These are phyloP conservation scores for Menidia beryllina DNA, from an alignment of 2,113 vertebrate species.

Conservation along the genomic window DNA sequence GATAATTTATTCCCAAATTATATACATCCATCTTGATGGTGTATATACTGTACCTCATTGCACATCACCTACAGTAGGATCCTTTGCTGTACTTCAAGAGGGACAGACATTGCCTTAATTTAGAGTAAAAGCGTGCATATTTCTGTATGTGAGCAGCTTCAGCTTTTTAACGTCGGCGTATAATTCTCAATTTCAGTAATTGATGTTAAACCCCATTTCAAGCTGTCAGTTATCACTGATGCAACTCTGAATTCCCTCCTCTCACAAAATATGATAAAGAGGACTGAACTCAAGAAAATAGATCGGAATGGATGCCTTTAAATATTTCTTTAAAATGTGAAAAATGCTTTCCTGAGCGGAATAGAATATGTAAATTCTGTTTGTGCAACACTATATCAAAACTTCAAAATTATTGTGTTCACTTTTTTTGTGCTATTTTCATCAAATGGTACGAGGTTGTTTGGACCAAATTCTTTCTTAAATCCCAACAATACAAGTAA, in stretches of 20 bases:
- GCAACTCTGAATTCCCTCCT: not conserved
- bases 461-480: conserved; percentile 5
- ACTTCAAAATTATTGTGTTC: too few relatives aligned
- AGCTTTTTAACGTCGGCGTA: not conserved
- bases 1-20: conserved; percentile 15
- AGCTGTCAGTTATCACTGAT: not conserved
- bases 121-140: not conserved
- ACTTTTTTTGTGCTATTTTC: not conserved
- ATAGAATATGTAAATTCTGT: too few relatives aligned
- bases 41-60: conserved; percentile 69
- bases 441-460: not conserved
- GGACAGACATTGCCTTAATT: conserved; percentile 20
- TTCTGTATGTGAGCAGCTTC: conserved; percentile 8
- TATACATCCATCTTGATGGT: conserved; percentile 69
- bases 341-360: not conserved
- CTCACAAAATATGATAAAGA: conserved; percentile 2
- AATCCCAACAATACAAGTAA: conserved; percentile 17
- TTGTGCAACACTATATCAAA: too few relatives aligned
- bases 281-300: not conserved
- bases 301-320: not conserved
- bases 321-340: conserved; percentile 4
- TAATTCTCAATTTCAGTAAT: not conserved
- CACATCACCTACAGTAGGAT: conserved; percentile 22
- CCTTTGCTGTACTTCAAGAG: conserved; percentile 32
- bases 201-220: not conserved